Evolutionary conservation across 1,140 invertebrate genomes (phyloP), one percentile per base, ranked within the genome.

Genomic region (Drosophila athabasca): DNA sequence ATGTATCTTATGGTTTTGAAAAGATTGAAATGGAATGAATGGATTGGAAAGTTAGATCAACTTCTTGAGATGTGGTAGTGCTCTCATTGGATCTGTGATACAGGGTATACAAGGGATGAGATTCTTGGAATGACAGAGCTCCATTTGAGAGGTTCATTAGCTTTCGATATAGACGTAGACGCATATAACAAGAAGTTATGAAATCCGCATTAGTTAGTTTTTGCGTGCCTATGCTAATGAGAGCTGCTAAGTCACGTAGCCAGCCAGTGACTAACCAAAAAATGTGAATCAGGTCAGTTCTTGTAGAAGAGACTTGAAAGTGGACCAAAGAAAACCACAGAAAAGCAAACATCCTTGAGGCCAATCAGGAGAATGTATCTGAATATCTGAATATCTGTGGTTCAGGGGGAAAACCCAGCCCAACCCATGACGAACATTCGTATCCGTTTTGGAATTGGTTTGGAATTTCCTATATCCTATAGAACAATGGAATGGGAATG

Each of bases 261-360:
- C 50, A 19, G 51, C n/a, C 50, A 31, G 11, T 13, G 5, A 39
- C 53, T 35, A 57, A 57, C 49, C 43, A 58, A 49, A 35, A 69
- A 69, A 69, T 57, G 45, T 69, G 51, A 69, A 50, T 69, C 66
- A 69, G 66, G 43, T 68, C 24, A 69, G 35, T 6, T 48, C 48
- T 58, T 43, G 8, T 19, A 44, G 17, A 69, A 57, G 19, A 50
- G 45, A n/a, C 39, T 15, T 19, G 1, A 19, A 1, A 19, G 17
- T 19, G 22, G 8, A 17, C n/a, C 15, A 49, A 58, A 31, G 46
- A 50, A 70, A 70, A 58, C 67, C 67, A 55, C 67, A 70, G 50
- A 70, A 50, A 58, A 13, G 24, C 65, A 58, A 70, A 70, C 67
- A 69, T 70, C 67, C 64, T 70, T 70, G 65, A 50, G 7, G 35